Base-by-base conservation (phyloP, 2,797 vertebrate genomes). In the Hipposideros larvatus region DNA sequence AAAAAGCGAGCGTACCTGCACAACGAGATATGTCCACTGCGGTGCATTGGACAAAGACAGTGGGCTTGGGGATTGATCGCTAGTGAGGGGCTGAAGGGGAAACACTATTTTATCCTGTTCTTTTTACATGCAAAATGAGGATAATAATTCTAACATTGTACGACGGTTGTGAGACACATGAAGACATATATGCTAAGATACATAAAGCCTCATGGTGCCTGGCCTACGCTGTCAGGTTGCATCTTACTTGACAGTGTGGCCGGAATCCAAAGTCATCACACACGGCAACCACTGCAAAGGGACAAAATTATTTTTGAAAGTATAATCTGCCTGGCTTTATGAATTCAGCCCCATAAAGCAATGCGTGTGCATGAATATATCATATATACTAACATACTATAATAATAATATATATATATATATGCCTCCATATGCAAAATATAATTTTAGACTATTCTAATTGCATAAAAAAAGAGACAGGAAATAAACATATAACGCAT, bases 171-270 rank as follows among this genome's bases (percentile, higher is more conserved):
- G 31, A 86, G 51, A 51, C 19, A 53, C n/a, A 15, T 7, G 31
- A 82, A 73, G 41, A 68, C 1, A 26, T 0, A 11, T 4, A 16
- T 3, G 2, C 6, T 21, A 51, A 51, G 31, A 63, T 14, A 34
- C 11, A 8, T 6, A 15, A 61, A 59, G 26, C 78, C 31, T 8
- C 37, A 8, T 0, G 2, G 15, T 0, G 18, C 48, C 34, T 83
- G 61, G 37, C 11, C 68, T 22, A 13, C 75, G 26, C 1, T 6
- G 15, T 26, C 13, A 63, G 8, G 7, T 9, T 0, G 21, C 24
- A 34, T 34, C 21, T n/a, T 21, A 26, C 31, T 10, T 8, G 14
- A 28, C 31, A 43, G 10, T 14, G 0, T 0, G 15, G 21, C 7
- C 34, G 11, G 65, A 80, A 41, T 48, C 63, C 41, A 57, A 75